A percentile compares a stretch with the other conserved stretches of the same genome.
Conservation (phyloP, 2,113 vertebrate genomes). For the Labeo catla region DNA sequence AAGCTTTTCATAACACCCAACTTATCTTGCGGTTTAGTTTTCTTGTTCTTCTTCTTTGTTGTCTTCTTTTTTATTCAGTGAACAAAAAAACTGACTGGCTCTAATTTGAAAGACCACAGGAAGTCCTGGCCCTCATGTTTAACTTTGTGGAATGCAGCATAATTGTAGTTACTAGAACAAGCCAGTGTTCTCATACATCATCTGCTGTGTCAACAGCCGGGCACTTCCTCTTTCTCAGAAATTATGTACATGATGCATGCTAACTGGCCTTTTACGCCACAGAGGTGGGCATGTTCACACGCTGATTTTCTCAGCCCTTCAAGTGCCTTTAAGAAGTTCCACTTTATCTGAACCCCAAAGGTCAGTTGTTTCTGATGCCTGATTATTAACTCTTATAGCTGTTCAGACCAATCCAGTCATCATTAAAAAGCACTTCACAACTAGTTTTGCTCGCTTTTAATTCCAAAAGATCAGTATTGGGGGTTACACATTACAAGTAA, state of each 20-base stretch:
- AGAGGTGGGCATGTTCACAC: neutral
- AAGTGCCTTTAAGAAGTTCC: neutral
- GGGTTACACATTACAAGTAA: too few species aligned
- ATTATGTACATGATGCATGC: constrained; percentile 16
- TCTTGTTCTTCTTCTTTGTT: too few species aligned
- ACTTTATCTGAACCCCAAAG: neutral
- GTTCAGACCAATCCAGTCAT: neutral
- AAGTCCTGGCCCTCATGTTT: neutral
- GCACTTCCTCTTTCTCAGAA: constrained; percentile 51
- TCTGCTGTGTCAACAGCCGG: constrained; percentile 32
- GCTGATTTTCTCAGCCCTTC: neutral
- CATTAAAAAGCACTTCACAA: neutral
- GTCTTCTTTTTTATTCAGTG: too few species aligned
- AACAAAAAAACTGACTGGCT: neutral
- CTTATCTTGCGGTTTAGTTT: neutral
- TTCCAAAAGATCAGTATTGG: too few species aligned
- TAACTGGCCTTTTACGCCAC: constrained; percentile 28
- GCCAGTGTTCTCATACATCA: constrained; percentile 29
- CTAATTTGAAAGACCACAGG: neutral
- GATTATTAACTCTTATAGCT: neutral
- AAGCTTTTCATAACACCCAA: neutral
- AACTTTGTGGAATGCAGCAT: neutral
- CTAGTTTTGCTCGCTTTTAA: too few species aligned
- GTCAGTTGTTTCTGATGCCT: neutral
- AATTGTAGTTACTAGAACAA: constrained; percentile 27